A percentile compares a stretch with the other conserved stretches of the same genome.
Conservation (phyloP, 2,113 vertebrate genomes). For the Chaenocephalus aceratus region DNA sequence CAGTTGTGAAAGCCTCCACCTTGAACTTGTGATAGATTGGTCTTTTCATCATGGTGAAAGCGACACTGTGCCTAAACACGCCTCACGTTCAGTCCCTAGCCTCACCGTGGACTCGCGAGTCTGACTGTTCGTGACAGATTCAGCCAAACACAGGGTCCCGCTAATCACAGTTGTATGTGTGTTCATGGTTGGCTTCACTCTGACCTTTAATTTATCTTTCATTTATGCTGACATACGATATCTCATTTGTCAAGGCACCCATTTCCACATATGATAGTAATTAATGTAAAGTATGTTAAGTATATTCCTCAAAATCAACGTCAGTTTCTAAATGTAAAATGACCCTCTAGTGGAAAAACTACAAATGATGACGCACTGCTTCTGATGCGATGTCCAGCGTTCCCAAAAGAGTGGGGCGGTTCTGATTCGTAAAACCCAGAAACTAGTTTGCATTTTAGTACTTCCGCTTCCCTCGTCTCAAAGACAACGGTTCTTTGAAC, state of each 20-base stretch:
- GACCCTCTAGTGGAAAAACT: too few relatives aligned
- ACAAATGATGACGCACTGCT: neutral
- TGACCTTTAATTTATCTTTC: conserved; percentile 60
- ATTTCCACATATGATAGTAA: conserved; percentile 50
- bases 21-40: neutral
- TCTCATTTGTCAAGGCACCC: conserved; percentile 56
- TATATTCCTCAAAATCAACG: neutral
- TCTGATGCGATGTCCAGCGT: neutral
- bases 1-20: neutral
- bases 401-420: neutral
- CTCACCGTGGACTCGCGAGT: neutral
- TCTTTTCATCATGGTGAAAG: conserved; percentile 11
- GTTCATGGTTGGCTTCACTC: conserved; percentile 15
- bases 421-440: too few relatives aligned
- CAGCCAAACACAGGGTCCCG: neutral
- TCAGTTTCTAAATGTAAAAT: neutral
- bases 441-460: too few relatives aligned
- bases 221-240: conserved; percentile 53
- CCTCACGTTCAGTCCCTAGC: neutral
- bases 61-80: conserved; percentile 19
- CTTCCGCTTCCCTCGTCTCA: too few relatives aligned
- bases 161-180: conserved; percentile 19
- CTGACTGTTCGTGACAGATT: conserved; percentile 26
- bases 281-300: neutral
- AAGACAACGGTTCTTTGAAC: too few relatives aligned